Evolutionary conservation across 2,888 invertebrate genomes (phyloP).

Genomic region (Parnassius glacialis): DNA sequence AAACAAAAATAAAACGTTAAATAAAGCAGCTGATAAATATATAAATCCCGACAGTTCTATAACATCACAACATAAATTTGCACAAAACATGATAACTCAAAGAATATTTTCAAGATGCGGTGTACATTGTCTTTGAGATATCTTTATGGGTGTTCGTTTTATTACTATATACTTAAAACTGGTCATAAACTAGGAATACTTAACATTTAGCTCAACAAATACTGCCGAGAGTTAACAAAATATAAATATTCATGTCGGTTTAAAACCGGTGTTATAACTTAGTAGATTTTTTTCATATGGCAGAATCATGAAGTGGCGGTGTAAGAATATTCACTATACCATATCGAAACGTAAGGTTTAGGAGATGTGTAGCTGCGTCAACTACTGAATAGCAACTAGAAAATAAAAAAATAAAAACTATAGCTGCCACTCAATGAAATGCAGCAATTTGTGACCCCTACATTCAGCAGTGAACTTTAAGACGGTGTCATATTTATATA

Average conservation of each 20-base stretch:
- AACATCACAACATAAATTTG: conserved; percentile 12
- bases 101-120: conserved; percentile 21
- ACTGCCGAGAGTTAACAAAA: conserved; percentile 10
- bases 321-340: too few species aligned
- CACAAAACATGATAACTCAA: conserved; percentile 16
- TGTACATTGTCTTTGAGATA: conserved; percentile 23
- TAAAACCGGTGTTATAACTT: neutral
- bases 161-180: conserved; percentile 22
- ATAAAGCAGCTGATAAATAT: conserved; percentile 5
- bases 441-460: too few species aligned
- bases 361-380: too few species aligned
- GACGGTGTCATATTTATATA: too few species aligned
- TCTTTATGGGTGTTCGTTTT: conserved; percentile 22
- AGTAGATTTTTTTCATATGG: too few species aligned
- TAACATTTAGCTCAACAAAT: conserved; percentile 12
- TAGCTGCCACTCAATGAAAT: too few species aligned
- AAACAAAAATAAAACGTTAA: conserved; percentile 5
- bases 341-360: too few species aligned
- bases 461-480: too few species aligned
- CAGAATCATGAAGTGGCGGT: too few species aligned
- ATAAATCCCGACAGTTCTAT: conserved; percentile 20
- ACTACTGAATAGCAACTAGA: too few species aligned
- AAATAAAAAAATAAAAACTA: too few species aligned
- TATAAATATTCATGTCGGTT: conserved; percentile 6
- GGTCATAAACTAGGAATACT: conserved; percentile 15